Conservation (phyloP, 2,113 vertebrate species). For the Tyto alba region DNA sequence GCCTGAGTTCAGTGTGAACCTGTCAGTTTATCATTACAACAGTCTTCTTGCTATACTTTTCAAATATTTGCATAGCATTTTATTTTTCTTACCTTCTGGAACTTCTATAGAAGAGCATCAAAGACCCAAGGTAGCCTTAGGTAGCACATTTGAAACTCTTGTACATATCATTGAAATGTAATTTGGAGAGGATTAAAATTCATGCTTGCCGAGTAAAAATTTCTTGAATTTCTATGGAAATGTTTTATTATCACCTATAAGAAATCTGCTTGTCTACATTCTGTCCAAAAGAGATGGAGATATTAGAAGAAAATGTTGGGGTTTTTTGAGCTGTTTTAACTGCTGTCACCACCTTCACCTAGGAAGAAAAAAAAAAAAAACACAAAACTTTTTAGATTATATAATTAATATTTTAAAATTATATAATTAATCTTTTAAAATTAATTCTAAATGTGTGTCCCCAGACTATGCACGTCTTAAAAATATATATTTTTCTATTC, state of each 20-base stretch:
- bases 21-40: not conserved
- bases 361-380: not conserved
- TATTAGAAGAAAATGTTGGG: not conserved
- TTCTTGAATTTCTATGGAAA: not conserved
- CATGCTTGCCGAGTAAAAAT: not conserved
- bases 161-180: not conserved
- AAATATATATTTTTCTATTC: not conserved
- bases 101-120: not conserved
- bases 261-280: not conserved
- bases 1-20: not conserved
- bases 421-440: too few relatives aligned
- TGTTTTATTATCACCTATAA: not conserved
- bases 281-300: not conserved
- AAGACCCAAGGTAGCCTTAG: not conserved
- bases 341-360: not conserved
- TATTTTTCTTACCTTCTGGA: not conserved
- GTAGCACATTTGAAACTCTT: not conserved
- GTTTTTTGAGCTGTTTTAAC: not conserved
- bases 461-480: not conserved
- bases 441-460: not conserved
- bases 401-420: too few relatives aligned
- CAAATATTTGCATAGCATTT: not conserved
- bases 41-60: not conserved
- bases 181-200: not conserved
- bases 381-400: too few relatives aligned